Base-by-base conservation (phyloP, 2,888 invertebrate genomes). In the Nomada hirtipes region DNA sequence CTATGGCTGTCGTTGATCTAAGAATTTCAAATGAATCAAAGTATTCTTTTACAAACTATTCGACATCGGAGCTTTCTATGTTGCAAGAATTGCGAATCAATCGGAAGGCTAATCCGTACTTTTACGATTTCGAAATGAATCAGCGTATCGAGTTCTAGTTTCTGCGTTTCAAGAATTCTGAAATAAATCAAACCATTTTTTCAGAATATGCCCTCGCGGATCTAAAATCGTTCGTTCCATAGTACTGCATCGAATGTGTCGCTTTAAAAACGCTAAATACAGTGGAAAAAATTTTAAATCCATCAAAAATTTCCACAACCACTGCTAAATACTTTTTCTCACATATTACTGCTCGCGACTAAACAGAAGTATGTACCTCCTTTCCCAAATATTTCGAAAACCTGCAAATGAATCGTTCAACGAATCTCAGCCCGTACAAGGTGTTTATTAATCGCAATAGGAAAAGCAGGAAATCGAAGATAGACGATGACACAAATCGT, bases 11-110 rank as follows among this genome's bases (percentile, higher is more conserved):
- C 20, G 10, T 10, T 64, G 63, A 26, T n/a, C 0, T 4, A n/a
- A 47, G 63, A 11, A 47, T 64, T 71, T 76, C 71, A 71, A 71
- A 71, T 36, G 57, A 47, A 71, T 57, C 71, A 36, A 11, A 50
- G 23, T 36, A 42, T 26, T 63, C 23, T 47, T 57, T 50, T 20
- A 36, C n/a, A 44, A 70, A 55, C 18, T 26, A 44, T 42, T 63
- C n/a, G 42, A 64, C 15, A 20, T 64, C 53, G 20, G 55, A n/a
- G 15, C 26, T 29, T 26, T 73, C 18, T 13, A 44, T 15, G 44
- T n/a, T 29, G n/a, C 44, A 29, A 29, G 47, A 52, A 65, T 47
- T n/a, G 18, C 47, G 23, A 42, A 57, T 68, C 55, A 68, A 57
- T 57, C 23, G 42, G 23, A 23, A 23, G 18, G 15, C 23, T 55